Evolutionary conservation across 2,888 invertebrate genomes (phyloP).

Genomic region (Chrysolina oricalcia): DNA sequence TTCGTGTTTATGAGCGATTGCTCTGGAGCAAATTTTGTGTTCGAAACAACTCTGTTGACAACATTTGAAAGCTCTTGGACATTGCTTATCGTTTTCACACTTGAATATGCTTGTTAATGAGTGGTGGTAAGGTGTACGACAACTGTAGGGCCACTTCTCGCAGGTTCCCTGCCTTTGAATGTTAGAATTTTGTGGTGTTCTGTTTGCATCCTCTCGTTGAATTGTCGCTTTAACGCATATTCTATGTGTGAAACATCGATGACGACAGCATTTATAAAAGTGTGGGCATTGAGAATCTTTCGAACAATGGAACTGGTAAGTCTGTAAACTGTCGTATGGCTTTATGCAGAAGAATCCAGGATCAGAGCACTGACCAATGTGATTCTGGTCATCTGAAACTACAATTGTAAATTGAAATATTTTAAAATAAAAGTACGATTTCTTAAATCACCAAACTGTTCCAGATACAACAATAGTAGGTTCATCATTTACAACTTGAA

Average conservation of each 20-base stretch:
- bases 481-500: too few species aligned
- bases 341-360: conserved; percentile 41
- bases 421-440: neutral
- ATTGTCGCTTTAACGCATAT: conserved; percentile 35
- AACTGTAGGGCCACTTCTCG: conserved; percentile 42
- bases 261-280: conserved; percentile 44
- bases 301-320: conserved; percentile 47
- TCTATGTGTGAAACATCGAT: conserved; percentile 47
- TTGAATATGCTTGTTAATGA: conserved; percentile 33
- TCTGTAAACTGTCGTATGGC: conserved; percentile 35
- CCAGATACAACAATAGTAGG: neutral
- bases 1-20: neutral
- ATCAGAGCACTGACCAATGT: conserved; percentile 28
- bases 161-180: conserved; percentile 30
- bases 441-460: neutral
- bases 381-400: conserved; percentile 27
- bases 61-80: conserved; percentile 44
- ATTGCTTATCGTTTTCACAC: conserved; percentile 41
- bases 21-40: conserved; percentile 49
- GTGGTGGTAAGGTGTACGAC: conserved; percentile 32
- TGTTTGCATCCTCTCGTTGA: neutral
- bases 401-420: neutral
- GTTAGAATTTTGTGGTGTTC: neutral
- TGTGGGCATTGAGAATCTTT: conserved; percentile 44
- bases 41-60: conserved; percentile 46